phyloP scores from a whole-genome alignment of 2,797 vertebrate genomes.

The Clarias fuscus region DNA sequence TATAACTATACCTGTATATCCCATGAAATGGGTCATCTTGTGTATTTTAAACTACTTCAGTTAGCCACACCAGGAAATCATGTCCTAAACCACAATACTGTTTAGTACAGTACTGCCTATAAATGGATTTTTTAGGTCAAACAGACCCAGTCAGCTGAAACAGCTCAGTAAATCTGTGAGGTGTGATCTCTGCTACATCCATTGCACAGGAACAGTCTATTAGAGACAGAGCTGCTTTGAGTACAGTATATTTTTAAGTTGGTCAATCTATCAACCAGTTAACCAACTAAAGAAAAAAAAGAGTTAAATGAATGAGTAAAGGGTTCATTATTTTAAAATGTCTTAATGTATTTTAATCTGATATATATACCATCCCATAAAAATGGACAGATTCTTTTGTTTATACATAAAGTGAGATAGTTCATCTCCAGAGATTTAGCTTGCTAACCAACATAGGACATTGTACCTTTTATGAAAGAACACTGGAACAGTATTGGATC shows the following conservation, averaged over 20 bases:
- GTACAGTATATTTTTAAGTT: not conserved
- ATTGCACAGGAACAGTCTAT: not conserved
- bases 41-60: conserved; percentile 4
- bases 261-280: not conserved
- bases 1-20: not conserved
- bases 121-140: not conserved
- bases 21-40: conserved; percentile 11
- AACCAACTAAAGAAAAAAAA: not conserved
- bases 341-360: not conserved
- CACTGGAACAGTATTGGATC: no score
- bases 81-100: not conserved
- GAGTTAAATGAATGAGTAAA: not conserved
- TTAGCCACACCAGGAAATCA: not conserved
- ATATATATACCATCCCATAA: not conserved
- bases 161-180: not conserved
- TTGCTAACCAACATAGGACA: not conserved
- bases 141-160: not conserved
- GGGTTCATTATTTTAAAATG: not conserved
- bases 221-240: not conserved
- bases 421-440: not conserved
- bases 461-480: not conserved
- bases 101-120: not conserved
- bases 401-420: no score
- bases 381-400: no score
- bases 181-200: not conserved